Evolutionary conservation across 2,113 vertebrate genomes (phyloP).

Genomic region (Theristicus caerulescens): DNA sequence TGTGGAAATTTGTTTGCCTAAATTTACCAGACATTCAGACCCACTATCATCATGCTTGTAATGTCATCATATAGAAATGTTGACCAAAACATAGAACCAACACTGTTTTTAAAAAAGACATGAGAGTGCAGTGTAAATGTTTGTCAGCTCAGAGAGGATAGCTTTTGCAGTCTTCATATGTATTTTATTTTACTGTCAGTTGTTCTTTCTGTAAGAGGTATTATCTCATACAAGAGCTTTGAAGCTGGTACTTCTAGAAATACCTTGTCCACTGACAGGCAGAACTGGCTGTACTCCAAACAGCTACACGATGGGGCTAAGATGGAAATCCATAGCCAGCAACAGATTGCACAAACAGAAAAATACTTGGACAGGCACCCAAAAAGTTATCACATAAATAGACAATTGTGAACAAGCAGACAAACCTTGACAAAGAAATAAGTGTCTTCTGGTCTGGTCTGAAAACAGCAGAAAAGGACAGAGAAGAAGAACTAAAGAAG

Average conservation of each 20-base stretch:
- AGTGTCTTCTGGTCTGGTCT: neutral
- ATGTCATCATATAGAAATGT: neutral
- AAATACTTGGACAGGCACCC: neutral
- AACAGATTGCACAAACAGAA: neutral
- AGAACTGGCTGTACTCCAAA: neutral
- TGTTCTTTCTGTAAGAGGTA: neutral
- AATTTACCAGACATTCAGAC: neutral
- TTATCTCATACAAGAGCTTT: neutral
- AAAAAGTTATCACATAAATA: neutral
- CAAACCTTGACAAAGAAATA: neutral
- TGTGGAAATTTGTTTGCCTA: neutral
- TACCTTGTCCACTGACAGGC: neutral
- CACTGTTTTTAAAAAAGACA: neutral
- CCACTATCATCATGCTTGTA: neutral
- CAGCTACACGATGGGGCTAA: neutral
- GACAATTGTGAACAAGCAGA: neutral
- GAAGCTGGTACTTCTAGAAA: neutral
- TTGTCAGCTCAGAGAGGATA: neutral
- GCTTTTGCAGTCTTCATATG: neutral
- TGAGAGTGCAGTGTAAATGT: neutral
- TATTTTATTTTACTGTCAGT: neutral
- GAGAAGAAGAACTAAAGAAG: neutral
- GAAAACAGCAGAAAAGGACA: neutral
- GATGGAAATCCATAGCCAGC: neutral
- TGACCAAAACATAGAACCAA: neutral